phyloP scores from a whole-genome alignment of 2,888 invertebrate genomes.

The Melanostoma scalare region DNA sequence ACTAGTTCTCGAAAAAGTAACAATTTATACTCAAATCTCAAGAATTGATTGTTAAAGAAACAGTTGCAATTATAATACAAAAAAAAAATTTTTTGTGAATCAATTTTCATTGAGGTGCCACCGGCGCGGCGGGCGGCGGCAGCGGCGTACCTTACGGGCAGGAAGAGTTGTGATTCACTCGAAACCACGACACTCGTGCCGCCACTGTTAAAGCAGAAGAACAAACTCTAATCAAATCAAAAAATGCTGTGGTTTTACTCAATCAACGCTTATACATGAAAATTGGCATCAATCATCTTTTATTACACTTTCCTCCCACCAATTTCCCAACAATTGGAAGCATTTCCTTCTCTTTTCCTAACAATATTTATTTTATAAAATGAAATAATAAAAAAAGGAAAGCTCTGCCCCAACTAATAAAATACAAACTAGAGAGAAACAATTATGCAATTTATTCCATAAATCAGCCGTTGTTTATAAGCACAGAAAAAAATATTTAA shows the following conservation, averaged over 20 bases:
- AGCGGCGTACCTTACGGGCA: too few species aligned
- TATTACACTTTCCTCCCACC: constrained; percentile 22
- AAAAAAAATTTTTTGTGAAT: too few species aligned
- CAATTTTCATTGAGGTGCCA: too few species aligned
- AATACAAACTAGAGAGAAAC: constrained; percentile 13
- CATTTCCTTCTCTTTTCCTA: not conserved
- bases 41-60: too few species aligned
- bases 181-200: too few species aligned
- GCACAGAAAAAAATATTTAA: constrained; percentile 42
- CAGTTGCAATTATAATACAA: too few species aligned
- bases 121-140: too few species aligned
- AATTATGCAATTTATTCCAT: constrained; percentile 34
- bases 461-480: constrained; percentile 32
- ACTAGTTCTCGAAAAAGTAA: too few species aligned
- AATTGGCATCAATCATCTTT: constrained; percentile 48
- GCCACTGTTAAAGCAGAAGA: too few species aligned
- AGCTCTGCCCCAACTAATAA: constrained; percentile 13
- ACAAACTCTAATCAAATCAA: constrained; percentile 10
- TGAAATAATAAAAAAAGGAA: constrained; percentile 24
- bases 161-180: too few species aligned
- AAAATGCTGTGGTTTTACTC: constrained; percentile 36
- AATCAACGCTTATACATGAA: constrained; percentile 20
- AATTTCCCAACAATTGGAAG: constrained; percentile 35
- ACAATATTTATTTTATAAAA: constrained; percentile 10
- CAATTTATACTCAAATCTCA: too few species aligned